phyloP scores from a whole-genome alignment of 2,797 vertebrate genomes.

The Notolabrus celidotus region DNA sequence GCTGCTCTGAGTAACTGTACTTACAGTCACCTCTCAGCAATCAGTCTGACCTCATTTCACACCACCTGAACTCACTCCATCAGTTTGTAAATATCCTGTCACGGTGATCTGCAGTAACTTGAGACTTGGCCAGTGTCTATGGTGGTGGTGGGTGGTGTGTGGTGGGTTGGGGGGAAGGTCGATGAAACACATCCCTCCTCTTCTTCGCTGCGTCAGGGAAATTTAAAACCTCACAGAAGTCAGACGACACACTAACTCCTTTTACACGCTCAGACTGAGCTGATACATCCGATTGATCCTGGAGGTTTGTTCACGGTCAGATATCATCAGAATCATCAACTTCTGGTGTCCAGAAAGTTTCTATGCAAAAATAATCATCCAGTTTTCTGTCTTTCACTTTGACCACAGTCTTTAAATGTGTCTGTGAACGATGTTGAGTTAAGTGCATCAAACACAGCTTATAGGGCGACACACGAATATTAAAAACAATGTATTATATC shows the following conservation, averaged over 20 bases:
- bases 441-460: no score
- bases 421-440: no score
- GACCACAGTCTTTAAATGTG: no score
- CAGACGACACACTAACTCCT: slow-evolving; percentile 4
- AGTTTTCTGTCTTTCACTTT: no score
- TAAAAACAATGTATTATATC: no score
- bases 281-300: background rate
- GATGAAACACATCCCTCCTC: slow-evolving; percentile 21
- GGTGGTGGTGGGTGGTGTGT: background rate
- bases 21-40: no score
- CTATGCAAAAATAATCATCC: background rate
- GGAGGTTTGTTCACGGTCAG: slow-evolving; percentile 6
- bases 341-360: background rate
- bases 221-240: slow-evolving; percentile 58
- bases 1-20: no score
- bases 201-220: slow-evolving; percentile 68
- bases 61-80: no score
- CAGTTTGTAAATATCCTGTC: background rate
- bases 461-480: no score
- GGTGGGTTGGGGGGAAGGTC: slow-evolving; percentile 25
- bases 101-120: slow-evolving; percentile 42
- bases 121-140: slow-evolving; percentile 24
- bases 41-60: no score
- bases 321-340: slow-evolving; percentile 1
- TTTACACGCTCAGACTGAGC: background rate